A percentile compares a stretch with the other conserved stretches of the same genome.
These are phyloP conservation scores for Albula goreensis DNA, from an alignment of 2,113 vertebrate genomes.

Conservation along the genomic window DNA sequence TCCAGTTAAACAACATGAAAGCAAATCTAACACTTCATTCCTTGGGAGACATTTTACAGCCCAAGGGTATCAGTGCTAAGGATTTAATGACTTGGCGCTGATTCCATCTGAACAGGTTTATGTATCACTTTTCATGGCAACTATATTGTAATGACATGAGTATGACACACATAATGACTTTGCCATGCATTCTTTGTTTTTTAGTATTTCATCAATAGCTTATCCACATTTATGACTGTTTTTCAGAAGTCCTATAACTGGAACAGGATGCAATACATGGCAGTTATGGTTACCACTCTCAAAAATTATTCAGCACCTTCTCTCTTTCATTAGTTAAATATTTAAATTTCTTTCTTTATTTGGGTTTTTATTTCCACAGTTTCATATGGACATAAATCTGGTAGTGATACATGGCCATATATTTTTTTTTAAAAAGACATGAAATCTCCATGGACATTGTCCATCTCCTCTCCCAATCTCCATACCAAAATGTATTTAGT, in stretches of 20 bases:
- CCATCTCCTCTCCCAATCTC: constrained; percentile 22
- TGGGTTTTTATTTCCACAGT: neutral
- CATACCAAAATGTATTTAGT: neutral
- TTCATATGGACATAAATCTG: neutral
- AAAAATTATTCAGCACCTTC: neutral
- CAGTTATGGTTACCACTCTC: neutral
- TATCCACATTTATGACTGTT: neutral
- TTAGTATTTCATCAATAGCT: neutral
- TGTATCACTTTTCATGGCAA: neutral
- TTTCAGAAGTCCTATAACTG: neutral
- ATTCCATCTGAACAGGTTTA: neutral
- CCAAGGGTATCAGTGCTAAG: neutral
- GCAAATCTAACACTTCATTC: neutral
- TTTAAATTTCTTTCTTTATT: neutral
- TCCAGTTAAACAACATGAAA: neutral
- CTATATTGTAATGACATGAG: too few relatives aligned
- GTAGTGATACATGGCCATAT: too few relatives aligned
- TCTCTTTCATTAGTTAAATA: neutral
- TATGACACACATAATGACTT: too few relatives aligned
- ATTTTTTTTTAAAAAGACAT: neutral
- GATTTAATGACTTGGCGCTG: neutral
- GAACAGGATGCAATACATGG: neutral
- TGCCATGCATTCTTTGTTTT: too few relatives aligned
- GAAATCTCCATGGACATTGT: constrained; percentile 26
- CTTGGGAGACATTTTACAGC: neutral